Conservation (phyloP, 2,113 vertebrate genomes). For the Oplegnathus fasciatus region DNA sequence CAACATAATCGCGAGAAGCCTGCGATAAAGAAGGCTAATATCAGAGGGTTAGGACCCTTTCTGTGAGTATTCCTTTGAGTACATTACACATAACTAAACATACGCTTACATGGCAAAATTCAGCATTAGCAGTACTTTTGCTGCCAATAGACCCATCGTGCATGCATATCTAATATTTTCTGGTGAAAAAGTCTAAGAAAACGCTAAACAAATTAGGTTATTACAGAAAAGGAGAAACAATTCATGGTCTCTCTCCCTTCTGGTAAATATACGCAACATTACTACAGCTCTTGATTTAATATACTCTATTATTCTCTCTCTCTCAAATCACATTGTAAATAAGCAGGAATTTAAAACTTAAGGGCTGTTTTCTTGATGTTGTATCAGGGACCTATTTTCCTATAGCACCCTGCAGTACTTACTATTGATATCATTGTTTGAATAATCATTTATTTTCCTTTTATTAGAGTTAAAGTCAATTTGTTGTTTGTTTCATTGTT, state of each 20-base stretch:
- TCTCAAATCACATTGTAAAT: not conserved
- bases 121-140: not conserved
- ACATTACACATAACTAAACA: constrained; percentile 1
- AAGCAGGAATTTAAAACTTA: too few relatives aligned
- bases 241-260: not conserved
- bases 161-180: constrained; percentile 2
- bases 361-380: not conserved
- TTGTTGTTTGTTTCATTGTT: too few relatives aligned
- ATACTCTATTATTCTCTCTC: not conserved
- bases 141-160: not conserved
- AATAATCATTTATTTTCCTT: not conserved
- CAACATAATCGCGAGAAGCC: constrained; percentile 30
- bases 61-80: not conserved
- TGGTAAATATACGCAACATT: not conserved
- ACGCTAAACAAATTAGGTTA: not conserved
- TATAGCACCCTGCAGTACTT: not conserved
- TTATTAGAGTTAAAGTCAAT: not conserved
- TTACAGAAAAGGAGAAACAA: not conserved
- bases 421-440: not conserved
- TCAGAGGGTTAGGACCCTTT: constrained; percentile 23
- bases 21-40: constrained; percentile 14
- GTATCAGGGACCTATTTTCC: not conserved
- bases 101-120: not conserved
- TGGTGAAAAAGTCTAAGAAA: not conserved
- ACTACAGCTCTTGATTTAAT: not conserved